Evolutionary conservation across 2,113 vertebrate species (phyloP).

Genomic region (Protomyctophum bolini): DNA sequence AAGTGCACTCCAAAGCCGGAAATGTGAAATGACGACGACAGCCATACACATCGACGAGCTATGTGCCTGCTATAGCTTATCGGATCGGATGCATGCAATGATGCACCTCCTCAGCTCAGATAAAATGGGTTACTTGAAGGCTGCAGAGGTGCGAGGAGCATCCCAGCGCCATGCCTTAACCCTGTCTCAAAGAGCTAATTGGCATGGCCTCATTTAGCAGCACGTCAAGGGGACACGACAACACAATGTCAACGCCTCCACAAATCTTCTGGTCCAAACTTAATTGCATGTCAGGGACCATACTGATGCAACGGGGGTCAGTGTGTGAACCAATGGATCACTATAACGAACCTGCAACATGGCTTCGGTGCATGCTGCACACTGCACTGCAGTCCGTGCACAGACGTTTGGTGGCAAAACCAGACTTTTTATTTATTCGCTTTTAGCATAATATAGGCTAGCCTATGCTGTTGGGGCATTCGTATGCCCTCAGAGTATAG

Average conservation of each 20-base stretch:
- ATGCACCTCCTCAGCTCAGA: no score
- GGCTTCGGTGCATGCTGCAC: constrained; percentile 19
- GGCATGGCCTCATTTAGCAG: constrained; percentile 79
- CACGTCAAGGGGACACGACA: constrained; percentile 71
- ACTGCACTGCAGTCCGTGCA: neutral
- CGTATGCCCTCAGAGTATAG: no score
- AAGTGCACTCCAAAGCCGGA: no score
- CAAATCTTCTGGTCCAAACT: constrained; percentile 75
- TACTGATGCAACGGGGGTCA: constrained; percentile 74
- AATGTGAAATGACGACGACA: no score
- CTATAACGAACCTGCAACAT: constrained; percentile 68
- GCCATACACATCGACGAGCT: no score
- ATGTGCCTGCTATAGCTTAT: no score
- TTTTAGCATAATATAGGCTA: no score
- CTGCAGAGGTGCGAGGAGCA: constrained; percentile 34
- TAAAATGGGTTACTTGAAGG: constrained; percentile 3
- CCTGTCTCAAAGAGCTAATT: constrained; percentile 76
- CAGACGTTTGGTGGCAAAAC: constrained; percentile 45
- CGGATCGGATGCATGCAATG: no score
- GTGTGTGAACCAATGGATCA: constrained; percentile 70
- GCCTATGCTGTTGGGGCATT: no score
- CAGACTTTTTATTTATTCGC: constrained; percentile 13
- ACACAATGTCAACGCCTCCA: constrained; percentile 75
- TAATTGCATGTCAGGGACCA: constrained; percentile 74
- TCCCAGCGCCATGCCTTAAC: constrained; percentile 47